phyloP scores from a whole-genome alignment of 2,888 invertebrate species.

The Volucella inflata region DNA sequence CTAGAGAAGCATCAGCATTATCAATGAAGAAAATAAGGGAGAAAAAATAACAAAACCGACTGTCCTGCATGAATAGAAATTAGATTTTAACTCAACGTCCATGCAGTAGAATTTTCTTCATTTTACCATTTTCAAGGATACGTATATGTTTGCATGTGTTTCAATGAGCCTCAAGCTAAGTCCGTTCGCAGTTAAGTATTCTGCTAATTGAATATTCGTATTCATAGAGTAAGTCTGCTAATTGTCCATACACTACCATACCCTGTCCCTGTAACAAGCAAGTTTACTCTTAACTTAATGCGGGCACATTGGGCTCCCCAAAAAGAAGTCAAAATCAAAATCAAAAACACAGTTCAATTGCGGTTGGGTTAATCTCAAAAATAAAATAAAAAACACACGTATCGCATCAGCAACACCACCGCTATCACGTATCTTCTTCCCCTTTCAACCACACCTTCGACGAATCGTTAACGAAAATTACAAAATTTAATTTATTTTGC shows the following conservation, averaged over 20 bases:
- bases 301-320: neutral
- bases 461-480: slow-evolving; percentile 50
- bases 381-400: slow-evolving; percentile 9
- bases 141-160: neutral
- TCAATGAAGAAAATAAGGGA: slow-evolving; percentile 1
- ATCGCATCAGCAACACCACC: slow-evolving; percentile 1
- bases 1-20: slow-evolving; percentile 20
- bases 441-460: neutral
- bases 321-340: slow-evolving; percentile 12
- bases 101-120: slow-evolving; percentile 16
- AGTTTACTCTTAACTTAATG: slow-evolving; percentile 8
- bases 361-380: slow-evolving; percentile 46
- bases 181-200: neutral
- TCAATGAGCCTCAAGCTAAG: slow-evolving; percentile 1
- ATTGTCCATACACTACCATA: neutral
- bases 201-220: neutral
- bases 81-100: slow-evolving; percentile 42
- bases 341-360: slow-evolving; percentile 44
- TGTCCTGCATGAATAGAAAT: slow-evolving; percentile 41
- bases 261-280: neutral
- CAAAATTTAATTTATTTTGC: slow-evolving; percentile 61
- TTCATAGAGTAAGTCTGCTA: neutral
- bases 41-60: neutral
- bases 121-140: neutral
- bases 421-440: slow-evolving; percentile 5